phyloP scores from a whole-genome alignment of 2,797 vertebrate species.

The Spinus pinus region DNA sequence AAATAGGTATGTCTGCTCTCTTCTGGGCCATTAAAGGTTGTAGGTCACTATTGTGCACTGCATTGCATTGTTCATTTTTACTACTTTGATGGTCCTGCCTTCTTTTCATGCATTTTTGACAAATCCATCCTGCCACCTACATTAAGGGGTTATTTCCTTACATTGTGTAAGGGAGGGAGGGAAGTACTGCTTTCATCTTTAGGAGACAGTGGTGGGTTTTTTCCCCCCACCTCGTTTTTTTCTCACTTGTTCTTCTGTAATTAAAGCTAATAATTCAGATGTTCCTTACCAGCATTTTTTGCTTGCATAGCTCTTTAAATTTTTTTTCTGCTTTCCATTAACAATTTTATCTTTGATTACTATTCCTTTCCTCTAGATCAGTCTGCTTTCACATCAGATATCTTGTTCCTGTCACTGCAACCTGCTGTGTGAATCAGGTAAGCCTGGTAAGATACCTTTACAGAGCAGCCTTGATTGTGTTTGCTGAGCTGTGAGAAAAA shows the following conservation, averaged over 20 bases:
- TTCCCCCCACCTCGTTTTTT: accelerated
- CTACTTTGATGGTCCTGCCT: neutral
- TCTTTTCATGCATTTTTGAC: neutral
- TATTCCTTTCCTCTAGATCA: neutral
- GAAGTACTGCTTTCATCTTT: accelerated
- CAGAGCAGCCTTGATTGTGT: neutral
- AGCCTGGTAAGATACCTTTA: neutral
- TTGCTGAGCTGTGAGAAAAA: neutral
- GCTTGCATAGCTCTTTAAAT: neutral
- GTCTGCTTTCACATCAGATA: neutral
- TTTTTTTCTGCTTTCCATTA: neutral
- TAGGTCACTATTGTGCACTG: neutral
- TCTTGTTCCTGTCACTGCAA: neutral
- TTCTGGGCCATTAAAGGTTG: neutral
- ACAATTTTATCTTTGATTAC: neutral
- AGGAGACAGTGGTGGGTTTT: neutral
- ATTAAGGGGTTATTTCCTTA: neutral
- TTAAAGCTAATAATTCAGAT: neutral
- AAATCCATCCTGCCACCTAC: neutral
- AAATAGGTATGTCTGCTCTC: neutral
- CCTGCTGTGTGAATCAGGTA: neutral
- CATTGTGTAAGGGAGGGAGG: neutral
- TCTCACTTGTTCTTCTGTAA: neutral
- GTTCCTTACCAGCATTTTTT: neutral
- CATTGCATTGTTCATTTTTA: neutral